Conservation (phyloP, 2,797 vertebrate species). For the Characodon lateralis region DNA sequence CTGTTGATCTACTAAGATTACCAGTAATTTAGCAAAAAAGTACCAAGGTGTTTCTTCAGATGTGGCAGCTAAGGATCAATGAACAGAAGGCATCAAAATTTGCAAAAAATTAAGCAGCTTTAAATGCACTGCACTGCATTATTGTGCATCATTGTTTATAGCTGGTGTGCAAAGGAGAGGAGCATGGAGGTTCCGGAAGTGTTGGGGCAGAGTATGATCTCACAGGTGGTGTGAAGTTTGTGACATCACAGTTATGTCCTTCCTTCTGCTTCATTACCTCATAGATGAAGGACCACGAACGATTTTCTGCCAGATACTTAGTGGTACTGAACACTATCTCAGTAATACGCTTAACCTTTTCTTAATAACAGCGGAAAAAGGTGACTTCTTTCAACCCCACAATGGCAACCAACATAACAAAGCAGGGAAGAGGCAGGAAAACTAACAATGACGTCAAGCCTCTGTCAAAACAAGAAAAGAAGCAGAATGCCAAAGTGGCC, state of each 20-base stretch:
- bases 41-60: background rate
- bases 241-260: background rate
- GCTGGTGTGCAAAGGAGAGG: no score
- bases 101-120: no score
- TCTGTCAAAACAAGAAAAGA: background rate
- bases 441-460: background rate
- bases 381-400: background rate
- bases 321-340: background rate
- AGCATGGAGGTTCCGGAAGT: no score
- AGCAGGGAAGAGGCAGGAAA: no score
- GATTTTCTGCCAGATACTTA: background rate
- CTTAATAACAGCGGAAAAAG: background rate
- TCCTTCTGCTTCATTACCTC: background rate
- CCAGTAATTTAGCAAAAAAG: background rate
- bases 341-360: background rate
- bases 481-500: background rate
- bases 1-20: background rate
- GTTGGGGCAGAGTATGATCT: background rate
- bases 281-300: background rate
- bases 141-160: no score
- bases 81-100: no score
- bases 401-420: background rate
- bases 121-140: no score
- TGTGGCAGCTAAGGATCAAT: background rate
- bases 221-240: background rate